Evolutionary conservation across 2,888 invertebrate species (phyloP).

Genomic region (Ectemnius cavifrons): DNA sequence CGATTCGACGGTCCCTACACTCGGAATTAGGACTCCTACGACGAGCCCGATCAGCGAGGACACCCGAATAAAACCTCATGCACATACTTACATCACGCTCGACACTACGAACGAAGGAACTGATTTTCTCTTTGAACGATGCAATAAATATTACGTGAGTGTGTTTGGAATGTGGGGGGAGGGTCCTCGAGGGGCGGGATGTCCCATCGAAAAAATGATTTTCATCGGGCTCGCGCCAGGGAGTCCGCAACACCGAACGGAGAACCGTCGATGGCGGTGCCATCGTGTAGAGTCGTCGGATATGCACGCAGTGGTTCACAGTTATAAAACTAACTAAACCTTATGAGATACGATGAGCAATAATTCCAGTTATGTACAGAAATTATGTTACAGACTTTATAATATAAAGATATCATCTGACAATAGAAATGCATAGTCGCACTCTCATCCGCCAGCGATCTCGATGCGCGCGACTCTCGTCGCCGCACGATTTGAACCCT

Average conservation of each 20-base stretch:
- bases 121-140: slow-evolving; percentile 35
- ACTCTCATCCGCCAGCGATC: slow-evolving; percentile 17
- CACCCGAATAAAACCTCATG: no score
- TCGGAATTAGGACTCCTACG: slow-evolving; percentile 29
- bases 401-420: slow-evolving; percentile 68
- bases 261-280: slow-evolving; percentile 28
- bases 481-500: slow-evolving; percentile 22
- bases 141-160: slow-evolving; percentile 26
- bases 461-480: slow-evolving; percentile 41
- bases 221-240: slow-evolving; percentile 30
- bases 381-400: slow-evolving; percentile 75
- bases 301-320: slow-evolving; percentile 69
- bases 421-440: slow-evolving; percentile 53
- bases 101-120: slow-evolving; percentile 37
- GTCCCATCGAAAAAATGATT: slow-evolving; percentile 38
- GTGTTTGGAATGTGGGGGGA: slow-evolving; percentile 43
- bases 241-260: slow-evolving; percentile 13
- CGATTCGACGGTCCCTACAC: slow-evolving; percentile 32
- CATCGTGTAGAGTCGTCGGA: slow-evolving; percentile 47
- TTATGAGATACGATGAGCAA: slow-evolving; percentile 76
- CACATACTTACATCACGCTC: slow-evolving; percentile 1
- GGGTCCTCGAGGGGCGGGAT: slow-evolving; percentile 37
- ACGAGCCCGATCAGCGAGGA: slow-evolving; percentile 25
- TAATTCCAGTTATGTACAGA: slow-evolving; percentile 77
- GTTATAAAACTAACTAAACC: slow-evolving; percentile 76